Evolutionary conservation across 2,113 vertebrate species (phyloP), one percentile per base, ranked within the genome.

Genomic region (Limanda limanda): DNA sequence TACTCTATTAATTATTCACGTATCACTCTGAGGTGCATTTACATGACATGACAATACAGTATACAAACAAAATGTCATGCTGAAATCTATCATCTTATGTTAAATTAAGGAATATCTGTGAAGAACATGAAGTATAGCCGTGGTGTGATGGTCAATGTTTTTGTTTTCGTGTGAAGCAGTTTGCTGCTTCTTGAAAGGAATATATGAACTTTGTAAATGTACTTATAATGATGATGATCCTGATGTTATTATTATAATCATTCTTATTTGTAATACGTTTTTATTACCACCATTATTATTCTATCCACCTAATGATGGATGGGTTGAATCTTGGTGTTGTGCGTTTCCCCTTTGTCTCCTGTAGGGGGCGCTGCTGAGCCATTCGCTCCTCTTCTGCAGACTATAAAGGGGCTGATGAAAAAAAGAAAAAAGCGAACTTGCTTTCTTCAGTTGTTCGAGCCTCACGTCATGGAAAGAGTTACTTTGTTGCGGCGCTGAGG

Each of bases 381-480:
- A 24, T 24, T 61, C 48, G 71, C 45, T 56, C 37, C 52, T 27
- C 56, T 62, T 47, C 57, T 56, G 66, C 23, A 79, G 76, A 82
- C 56, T 62, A 88, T 84, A 85, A 89, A 91, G 81, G 67, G 62
- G 70, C 68, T 55, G 78, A 60, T 70, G 83, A 78, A 90, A 86
- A 79, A 70, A 80, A 27, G 4, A 64, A 65, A 79, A 51, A 37
- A 40, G 61, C 61, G n/a, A 95, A 86, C 31, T 78, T 90, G 85
- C 81, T n/a, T 61, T 59, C 57, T 89, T 83, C 92, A 92, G 91
- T 94, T 93, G 94, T 94, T 88, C 78, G 37, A 81, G 65, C 77
- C 74, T 84, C 86, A 90, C 95, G 95, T 96, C 94, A 95, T 85
- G 95, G 95, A 95, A 95, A 95, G 91, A 93, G 77, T 89, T 82